Percentiles rank a stretch among this genome's conserved stretches.
Evolutionary conservation across 2,113 vertebrate species (phyloP).

Genomic region (Pteruthius melanotis): DNA sequence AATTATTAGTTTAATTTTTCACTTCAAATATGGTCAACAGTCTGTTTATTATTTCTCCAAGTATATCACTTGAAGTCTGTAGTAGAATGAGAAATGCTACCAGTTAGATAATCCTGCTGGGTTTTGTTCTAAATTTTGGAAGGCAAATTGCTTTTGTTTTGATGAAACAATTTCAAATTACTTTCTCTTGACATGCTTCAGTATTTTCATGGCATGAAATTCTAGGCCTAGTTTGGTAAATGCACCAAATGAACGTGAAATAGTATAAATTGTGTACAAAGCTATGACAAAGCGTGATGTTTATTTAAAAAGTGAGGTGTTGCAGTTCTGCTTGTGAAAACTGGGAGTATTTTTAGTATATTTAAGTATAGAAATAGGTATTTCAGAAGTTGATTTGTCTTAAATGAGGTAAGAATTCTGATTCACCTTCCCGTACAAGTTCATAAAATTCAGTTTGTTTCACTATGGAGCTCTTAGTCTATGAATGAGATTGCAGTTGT

Average conservation of each 20-base stretch:
- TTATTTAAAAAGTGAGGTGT: constrained; percentile 11
- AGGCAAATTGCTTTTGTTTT: constrained; percentile 14
- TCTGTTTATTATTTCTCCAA: neutral
- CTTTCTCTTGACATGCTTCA: constrained; percentile 51
- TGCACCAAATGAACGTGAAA: constrained; percentile 57
- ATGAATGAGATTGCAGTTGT: neutral
- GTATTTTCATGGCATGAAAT: constrained; percentile 72
- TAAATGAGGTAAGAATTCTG: neutral
- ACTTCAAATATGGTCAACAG: neutral
- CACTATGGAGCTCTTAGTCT: neutral
- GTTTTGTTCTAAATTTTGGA: neutral
- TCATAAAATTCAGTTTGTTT: neutral
- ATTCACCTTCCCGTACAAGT: neutral
- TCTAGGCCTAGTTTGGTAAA: constrained; percentile 65
- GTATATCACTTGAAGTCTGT: neutral
- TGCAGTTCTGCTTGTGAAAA: neutral
- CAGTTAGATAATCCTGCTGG: neutral
- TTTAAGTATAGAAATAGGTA: neutral
- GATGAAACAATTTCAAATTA: constrained; percentile 34
- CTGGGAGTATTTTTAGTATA: neutral
- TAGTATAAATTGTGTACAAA: constrained; percentile 51
- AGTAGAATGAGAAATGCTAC: neutral
- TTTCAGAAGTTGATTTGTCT: neutral
- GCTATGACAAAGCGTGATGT: constrained; percentile 52
- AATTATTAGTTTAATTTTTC: neutral